phyloP scores from a whole-genome alignment of 2,888 invertebrate genomes.

The Nephrotoma flavescens region DNA sequence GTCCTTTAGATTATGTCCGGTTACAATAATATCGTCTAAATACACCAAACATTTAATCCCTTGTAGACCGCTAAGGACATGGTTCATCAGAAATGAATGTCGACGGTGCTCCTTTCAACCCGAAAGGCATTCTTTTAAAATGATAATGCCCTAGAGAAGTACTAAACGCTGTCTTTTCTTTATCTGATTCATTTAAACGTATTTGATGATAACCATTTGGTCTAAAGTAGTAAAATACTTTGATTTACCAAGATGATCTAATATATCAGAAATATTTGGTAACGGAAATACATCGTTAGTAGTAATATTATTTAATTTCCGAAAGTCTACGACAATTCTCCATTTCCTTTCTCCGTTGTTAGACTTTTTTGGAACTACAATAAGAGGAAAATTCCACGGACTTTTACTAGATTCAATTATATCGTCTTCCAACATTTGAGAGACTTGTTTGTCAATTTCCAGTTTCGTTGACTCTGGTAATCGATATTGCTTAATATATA shows the following conservation, averaged over 20 bases:
- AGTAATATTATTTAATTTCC: neutral
- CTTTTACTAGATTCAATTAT: neutral
- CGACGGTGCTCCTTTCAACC: conserved; percentile 17
- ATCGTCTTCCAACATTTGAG: neutral
- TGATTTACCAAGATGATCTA: no score
- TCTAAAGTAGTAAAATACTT: no score
- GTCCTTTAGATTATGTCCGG: conserved; percentile 14
- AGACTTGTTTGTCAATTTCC: neutral
- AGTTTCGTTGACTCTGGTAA: no score
- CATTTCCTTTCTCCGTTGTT: neutral
- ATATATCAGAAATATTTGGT: no score
- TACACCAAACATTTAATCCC: conserved; percentile 4
- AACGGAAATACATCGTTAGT: neutral
- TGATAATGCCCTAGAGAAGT: conserved; percentile 13
- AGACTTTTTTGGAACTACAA: neutral
- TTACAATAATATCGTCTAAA: conserved; percentile 5
- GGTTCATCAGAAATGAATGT: conserved; percentile 20
- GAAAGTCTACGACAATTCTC: no score
- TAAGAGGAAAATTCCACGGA: neutral
- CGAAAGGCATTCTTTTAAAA: conserved; percentile 16
- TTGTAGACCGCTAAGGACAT: conserved; percentile 17
- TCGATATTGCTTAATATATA: no score
- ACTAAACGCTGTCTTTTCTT: neutral
- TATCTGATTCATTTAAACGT: no score
- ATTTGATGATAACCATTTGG: conserved; percentile 4